phyloP scores from a whole-genome alignment of 2,113 vertebrate species.

The Chunga burmeisteri region DNA sequence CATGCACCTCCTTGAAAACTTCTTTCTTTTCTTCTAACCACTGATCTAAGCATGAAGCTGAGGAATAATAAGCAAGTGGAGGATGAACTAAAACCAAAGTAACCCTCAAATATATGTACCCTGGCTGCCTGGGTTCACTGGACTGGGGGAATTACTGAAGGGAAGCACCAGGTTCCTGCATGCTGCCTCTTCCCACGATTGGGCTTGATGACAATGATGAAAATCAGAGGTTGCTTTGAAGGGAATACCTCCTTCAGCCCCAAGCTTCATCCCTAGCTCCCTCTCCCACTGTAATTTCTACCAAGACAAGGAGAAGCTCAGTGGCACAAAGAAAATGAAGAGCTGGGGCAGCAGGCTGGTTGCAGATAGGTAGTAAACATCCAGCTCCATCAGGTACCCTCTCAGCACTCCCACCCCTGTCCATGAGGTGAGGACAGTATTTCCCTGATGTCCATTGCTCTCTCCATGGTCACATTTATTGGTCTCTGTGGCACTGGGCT shows the following conservation, averaged over 20 bases:
- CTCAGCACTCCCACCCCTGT: not conserved
- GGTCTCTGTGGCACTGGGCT: not conserved
- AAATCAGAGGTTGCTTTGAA: not conserved
- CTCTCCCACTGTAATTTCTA: not conserved
- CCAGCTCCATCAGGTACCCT: not conserved
- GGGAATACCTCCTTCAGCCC: not conserved
- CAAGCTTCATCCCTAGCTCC: not conserved
- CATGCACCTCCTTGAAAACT: not conserved
- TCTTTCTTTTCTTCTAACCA: not conserved
- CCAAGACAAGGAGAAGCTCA: not conserved
- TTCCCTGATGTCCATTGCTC: not conserved
- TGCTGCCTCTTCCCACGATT: not conserved
- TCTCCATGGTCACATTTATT: not conserved
- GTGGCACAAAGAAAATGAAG: not conserved
- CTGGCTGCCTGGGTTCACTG: not conserved
- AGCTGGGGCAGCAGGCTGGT: not conserved
- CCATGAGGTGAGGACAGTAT: not conserved
- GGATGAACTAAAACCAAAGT: not conserved
- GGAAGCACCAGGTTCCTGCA: not conserved
- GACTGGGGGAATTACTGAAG: not conserved
- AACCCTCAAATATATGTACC: accelerated
- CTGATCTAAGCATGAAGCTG: not conserved
- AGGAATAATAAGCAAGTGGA: not conserved
- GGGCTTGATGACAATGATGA: not conserved
- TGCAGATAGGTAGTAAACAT: not conserved